phyloP scores from a whole-genome alignment of 2,888 invertebrate genomes.

The Stenichneumon culpator region DNA sequence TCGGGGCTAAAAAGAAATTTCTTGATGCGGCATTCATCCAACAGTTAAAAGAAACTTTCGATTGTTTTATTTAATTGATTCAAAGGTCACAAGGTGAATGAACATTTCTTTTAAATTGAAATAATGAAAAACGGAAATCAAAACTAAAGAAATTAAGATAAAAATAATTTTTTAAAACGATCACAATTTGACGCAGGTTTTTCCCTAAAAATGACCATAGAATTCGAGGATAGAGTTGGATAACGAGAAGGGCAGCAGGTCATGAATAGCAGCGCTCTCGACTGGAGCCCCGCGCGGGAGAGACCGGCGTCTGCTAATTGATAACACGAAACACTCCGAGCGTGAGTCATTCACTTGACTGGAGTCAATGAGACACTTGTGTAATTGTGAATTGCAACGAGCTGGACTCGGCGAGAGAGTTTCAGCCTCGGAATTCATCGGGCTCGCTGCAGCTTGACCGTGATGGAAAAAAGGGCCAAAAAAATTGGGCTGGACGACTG shows the following conservation, averaged over 20 bases:
- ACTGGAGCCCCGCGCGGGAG: not conserved
- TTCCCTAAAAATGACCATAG: not conserved
- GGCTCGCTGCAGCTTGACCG: constrained; percentile 23
- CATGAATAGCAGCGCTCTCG: not conserved
- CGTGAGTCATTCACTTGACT: constrained; percentile 80
- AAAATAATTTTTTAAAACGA: not conserved
- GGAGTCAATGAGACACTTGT: constrained; percentile 79
- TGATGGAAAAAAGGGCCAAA: constrained; percentile 9
- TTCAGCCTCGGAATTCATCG: constrained; percentile 67
- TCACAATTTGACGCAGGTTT: not conserved
- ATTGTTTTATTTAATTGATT: not conserved
- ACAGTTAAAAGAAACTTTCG: too few species aligned
- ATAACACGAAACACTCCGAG: constrained; percentile 71
- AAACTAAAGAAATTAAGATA: not conserved
- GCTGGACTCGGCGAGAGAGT: constrained; percentile 46
- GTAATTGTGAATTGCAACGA: constrained; percentile 75
- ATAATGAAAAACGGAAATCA: not conserved
- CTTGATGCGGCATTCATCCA: too few species aligned
- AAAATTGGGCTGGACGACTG: constrained; percentile 40
- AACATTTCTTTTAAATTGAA: not conserved
- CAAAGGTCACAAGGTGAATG: not conserved
- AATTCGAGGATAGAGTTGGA: not conserved
- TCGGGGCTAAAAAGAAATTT: not conserved
- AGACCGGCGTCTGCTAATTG: constrained; percentile 70
- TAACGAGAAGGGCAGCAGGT: constrained; percentile 4